Evolutionary conservation across 2,113 vertebrate species (phyloP).

Genomic region (Misgurnus anguillicaudatus): DNA sequence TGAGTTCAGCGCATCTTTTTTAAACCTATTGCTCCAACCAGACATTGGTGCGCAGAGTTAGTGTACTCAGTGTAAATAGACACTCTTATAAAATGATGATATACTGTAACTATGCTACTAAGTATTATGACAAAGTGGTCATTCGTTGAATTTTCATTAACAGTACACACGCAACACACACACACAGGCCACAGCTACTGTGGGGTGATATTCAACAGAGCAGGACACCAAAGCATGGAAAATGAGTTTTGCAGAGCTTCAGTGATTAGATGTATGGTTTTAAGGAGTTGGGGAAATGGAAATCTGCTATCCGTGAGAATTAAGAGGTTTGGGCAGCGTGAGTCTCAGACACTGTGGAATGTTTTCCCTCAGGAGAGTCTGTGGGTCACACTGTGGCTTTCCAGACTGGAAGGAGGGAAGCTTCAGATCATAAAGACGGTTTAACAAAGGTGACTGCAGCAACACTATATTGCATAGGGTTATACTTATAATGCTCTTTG

Average conservation of each 20-base stretch:
- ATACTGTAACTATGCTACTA: neutral
- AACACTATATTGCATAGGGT: neutral
- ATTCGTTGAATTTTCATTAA: neutral
- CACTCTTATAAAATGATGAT: neutral
- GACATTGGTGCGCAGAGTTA: too few species aligned
- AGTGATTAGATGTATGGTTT: conserved; percentile 52
- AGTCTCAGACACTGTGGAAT: conserved; percentile 37
- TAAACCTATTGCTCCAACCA: too few species aligned
- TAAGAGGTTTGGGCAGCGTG: conserved; percentile 32
- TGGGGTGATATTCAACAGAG: conserved; percentile 48
- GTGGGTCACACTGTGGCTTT: conserved; percentile 28
- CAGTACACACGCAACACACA: conserved; percentile 8
- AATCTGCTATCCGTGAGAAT: conserved; percentile 53
- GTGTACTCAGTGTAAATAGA: too few species aligned
- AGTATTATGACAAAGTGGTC: neutral
- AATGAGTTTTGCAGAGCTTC: conserved; percentile 62
- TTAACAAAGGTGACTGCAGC: neutral
- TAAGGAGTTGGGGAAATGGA: conserved; percentile 46
- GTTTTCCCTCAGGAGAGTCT: conserved; percentile 26
- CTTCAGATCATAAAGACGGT: neutral
- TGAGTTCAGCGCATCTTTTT: too few species aligned
- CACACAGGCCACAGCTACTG: conserved; percentile 2
- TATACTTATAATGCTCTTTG: neutral
- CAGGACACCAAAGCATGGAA: conserved; percentile 39
- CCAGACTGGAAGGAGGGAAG: conserved; percentile 21